These are phyloP conservation scores for Oophaga sylvatica DNA, from an alignment of 2,797 vertebrate genomes.

Conservation along the genomic window DNA sequence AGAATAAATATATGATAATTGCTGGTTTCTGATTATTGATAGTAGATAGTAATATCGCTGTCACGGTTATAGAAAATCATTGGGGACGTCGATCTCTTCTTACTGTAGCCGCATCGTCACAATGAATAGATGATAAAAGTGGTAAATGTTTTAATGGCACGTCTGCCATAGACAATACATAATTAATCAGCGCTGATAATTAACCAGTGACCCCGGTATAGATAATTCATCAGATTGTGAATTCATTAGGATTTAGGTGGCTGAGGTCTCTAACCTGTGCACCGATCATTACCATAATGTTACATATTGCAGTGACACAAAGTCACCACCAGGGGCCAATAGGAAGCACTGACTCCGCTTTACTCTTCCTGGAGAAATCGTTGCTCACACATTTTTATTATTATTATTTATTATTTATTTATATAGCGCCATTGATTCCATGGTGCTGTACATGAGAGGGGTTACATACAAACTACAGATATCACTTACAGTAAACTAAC, in stretches of 20 bases:
- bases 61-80: not conserved
- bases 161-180: conserved; percentile 24
- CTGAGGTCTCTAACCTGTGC: not conserved
- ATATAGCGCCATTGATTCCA: no score
- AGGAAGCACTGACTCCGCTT: not conserved
- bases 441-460: no score
- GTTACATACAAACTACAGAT: no score
- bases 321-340: not conserved
- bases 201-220: conserved; percentile 26
- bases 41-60: not conserved
- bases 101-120: not conserved
- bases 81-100: not conserved
- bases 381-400: no score
- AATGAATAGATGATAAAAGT: conserved; percentile 44
- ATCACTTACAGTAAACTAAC: no score
- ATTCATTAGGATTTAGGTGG: conserved; percentile 2
- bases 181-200: conserved; percentile 49
- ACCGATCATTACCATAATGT: not conserved
- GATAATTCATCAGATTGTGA: conserved; percentile 39
- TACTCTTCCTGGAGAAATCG: not conserved
- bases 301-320: not conserved
- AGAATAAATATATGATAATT: not conserved
- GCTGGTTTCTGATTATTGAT: no score
- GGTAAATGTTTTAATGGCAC: conserved; percentile 33
- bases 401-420: no score